phyloP scores from a whole-genome alignment of 2,797 vertebrate species.

The Xerus rutilus region DNA sequence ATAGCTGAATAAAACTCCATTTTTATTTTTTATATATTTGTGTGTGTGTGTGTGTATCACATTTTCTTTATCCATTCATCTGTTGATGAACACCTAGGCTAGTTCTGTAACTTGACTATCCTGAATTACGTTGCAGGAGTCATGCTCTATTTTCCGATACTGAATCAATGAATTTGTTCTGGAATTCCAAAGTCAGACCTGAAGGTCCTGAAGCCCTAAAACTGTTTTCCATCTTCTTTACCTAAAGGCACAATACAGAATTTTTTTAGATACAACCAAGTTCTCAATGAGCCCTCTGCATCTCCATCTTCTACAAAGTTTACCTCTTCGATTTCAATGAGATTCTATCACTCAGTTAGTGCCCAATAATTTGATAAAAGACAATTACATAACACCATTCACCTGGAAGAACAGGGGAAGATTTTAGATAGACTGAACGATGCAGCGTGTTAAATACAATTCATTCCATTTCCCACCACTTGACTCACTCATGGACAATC shows the following conservation, averaged over 20 bases:
- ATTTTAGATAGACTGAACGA: not conserved
- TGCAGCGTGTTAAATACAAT: not conserved
- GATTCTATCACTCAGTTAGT: not conserved
- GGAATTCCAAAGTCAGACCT: not conserved
- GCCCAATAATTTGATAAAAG: not conserved
- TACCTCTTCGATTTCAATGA: not conserved
- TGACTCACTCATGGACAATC: not conserved
- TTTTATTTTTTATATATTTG: too few relatives aligned
- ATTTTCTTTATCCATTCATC: too few relatives aligned
- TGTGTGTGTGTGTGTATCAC: too few relatives aligned
- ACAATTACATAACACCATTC: not conserved
- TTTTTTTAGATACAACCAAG: not conserved
- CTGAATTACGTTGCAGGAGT: too few relatives aligned
- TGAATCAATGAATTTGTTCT: not conserved
- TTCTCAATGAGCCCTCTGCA: not conserved
- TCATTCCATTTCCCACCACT: not conserved
- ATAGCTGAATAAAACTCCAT: too few relatives aligned
- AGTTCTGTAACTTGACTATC: too few relatives aligned
- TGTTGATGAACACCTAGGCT: too few relatives aligned
- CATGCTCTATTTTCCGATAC: not conserved
- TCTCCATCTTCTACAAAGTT: not conserved
- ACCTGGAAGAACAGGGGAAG: not conserved
- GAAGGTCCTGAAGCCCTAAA: not conserved
- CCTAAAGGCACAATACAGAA: not conserved
- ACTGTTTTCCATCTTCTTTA: constrained; percentile 35